Conservation (phyloP, 2,113 vertebrate genomes). For the Megatriorchis doriae region DNA sequence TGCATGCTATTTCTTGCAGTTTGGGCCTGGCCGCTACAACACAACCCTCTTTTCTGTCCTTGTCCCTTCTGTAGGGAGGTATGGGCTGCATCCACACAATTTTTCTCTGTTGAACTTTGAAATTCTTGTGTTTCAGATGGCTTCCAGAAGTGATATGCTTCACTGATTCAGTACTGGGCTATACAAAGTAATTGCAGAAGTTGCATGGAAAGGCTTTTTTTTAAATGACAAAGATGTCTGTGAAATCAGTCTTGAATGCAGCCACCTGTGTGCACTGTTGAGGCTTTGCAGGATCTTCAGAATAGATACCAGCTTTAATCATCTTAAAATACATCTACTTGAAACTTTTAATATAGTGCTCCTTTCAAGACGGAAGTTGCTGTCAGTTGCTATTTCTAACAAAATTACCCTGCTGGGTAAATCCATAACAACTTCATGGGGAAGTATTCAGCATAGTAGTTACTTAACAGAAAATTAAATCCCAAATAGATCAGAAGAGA, state of each 20-base stretch:
- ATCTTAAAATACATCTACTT: not conserved
- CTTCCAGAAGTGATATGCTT: not conserved
- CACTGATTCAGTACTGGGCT: not conserved
- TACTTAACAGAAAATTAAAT: not conserved
- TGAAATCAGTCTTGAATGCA: not conserved
- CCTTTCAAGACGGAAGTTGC: not conserved
- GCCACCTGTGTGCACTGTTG: not conserved
- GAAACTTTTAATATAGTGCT: not conserved
- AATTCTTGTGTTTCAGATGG: not conserved
- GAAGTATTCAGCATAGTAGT: not conserved
- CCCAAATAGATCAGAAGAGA: not conserved
- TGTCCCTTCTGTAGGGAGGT: not conserved
- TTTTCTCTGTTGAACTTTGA: not conserved
- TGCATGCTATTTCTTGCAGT: not conserved
- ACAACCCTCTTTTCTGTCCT: not conserved
- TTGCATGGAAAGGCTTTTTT: not conserved
- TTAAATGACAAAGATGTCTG: not conserved
- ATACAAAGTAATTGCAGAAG: not conserved
- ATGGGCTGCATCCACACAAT: fast-evolving
- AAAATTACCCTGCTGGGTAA: not conserved
- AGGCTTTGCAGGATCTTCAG: not conserved
- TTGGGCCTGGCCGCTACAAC: not conserved
- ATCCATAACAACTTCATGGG: not conserved
- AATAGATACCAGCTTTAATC: not conserved
- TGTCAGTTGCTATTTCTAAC: not conserved